phyloP scores from a whole-genome alignment of 30 jellyfish, hydroid and myxozoan genomes.

The Phacellophora camtschatica region DNA sequence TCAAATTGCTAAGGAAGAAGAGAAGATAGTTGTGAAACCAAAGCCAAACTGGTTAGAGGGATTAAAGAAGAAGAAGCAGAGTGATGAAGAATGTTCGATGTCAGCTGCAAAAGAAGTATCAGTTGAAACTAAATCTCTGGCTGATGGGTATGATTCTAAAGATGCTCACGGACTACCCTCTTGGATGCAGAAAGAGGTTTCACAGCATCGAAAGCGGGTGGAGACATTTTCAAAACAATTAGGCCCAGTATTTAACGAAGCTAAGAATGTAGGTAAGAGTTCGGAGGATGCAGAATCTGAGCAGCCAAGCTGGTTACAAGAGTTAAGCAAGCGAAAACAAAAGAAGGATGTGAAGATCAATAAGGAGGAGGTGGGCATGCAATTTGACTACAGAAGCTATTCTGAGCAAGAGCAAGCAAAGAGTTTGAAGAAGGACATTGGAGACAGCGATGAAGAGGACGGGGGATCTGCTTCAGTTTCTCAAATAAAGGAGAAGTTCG shows the following conservation, averaged over 20 bases:
- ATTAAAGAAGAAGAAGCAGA: conserved; percentile 20
- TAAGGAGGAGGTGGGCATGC: not conserved
- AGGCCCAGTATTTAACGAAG: not conserved
- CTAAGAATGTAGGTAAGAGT: not conserved
- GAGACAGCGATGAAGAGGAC: not conserved
- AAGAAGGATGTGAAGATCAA: not conserved
- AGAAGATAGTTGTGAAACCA: not conserved
- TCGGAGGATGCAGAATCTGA: not conserved
- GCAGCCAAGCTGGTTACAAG: conserved; percentile 54
- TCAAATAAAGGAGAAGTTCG: not conserved
- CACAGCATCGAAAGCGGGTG: not conserved
- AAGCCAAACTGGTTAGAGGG: conserved; percentile 56
- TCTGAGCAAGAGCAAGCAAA: not conserved
- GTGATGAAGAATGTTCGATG: not conserved
- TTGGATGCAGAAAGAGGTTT: conserved; percentile 22
- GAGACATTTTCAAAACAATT: not conserved
- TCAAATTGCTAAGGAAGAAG: conserved; percentile 51
- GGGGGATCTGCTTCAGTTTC: not conserved
- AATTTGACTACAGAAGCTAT: conserved; percentile 3
- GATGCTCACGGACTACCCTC: not conserved
- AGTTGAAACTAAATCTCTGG: not conserved
- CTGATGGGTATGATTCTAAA: not conserved
- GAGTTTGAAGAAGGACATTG: not conserved
- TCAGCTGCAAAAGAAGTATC: not conserved
- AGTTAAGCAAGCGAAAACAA: conserved; percentile 20